phyloP scores from a whole-genome alignment of 2,797 vertebrate species.

The Avahi laniger region DNA sequence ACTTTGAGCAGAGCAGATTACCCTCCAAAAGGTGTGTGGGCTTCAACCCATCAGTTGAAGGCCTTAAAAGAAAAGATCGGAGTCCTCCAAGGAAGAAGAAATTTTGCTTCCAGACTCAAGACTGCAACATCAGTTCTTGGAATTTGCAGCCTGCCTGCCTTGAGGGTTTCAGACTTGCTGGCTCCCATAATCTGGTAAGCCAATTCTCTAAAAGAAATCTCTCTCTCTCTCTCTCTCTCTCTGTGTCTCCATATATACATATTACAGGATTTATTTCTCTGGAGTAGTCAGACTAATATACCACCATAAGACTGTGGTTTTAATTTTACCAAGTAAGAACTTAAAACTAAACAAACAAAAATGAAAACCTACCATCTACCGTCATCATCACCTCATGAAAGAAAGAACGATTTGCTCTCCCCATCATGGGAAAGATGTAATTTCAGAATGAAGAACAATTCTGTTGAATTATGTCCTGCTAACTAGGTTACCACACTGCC shows the following conservation, averaged over 20 bases:
- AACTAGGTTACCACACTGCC: background rate
- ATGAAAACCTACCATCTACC: background rate
- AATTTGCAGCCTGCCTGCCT: background rate
- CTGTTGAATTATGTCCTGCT: background rate
- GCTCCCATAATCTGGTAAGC: background rate
- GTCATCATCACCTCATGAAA: background rate
- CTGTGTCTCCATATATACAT: too few species aligned
- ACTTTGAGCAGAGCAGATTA: background rate
- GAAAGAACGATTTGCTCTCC: background rate
- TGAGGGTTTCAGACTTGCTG: background rate
- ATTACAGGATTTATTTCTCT: background rate
- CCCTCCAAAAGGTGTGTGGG: background rate
- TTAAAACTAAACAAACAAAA: conserved; percentile 10
- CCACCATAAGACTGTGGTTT: background rate
- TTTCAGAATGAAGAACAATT: background rate
- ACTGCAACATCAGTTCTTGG: background rate
- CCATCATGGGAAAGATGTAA: background rate
- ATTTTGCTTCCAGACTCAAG: background rate
- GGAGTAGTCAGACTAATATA: background rate
- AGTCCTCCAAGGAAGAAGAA: background rate
- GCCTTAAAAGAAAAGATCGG: background rate
- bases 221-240: background rate
- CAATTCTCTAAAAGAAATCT: background rate
- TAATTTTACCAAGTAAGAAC: background rate
- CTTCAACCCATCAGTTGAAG: background rate